Evolutionary conservation across 2,888 invertebrate species (phyloP).

Genomic region (Chorisops tibialis): DNA sequence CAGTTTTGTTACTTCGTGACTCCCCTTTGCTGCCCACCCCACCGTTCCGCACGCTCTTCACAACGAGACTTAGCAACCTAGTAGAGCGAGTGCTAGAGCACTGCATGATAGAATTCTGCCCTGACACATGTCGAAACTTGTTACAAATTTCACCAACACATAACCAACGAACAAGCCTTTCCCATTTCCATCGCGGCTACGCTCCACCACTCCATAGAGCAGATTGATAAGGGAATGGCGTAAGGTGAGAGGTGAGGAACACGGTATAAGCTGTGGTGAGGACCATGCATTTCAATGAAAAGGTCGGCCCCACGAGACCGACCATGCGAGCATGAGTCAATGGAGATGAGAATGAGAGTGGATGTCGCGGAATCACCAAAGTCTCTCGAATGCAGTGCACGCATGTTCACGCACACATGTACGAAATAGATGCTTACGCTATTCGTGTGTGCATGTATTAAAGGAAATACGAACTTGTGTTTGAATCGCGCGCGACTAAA

Average conservation of each 20-base stretch:
- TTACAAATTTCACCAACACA: slow-evolving; percentile 2
- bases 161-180: not conserved
- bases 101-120: not conserved
- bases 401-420: slow-evolving; percentile 7
- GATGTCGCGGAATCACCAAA: not conserved
- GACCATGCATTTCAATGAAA: slow-evolving; percentile 15
- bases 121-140: slow-evolving; percentile 17
- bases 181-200: not conserved
- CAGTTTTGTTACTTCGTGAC: too few relatives aligned
- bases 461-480: too few relatives aligned
- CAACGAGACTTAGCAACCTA: not conserved
- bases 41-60: too few relatives aligned
- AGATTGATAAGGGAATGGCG: not conserved
- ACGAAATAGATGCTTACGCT: not conserved
- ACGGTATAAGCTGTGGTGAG: too few relatives aligned
- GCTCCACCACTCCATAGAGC: not conserved
- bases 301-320: not conserved
- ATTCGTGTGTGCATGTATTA: not conserved
- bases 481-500: slow-evolving; percentile 12
- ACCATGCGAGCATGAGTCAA: slow-evolving; percentile 4
- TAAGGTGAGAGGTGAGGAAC: too few relatives aligned
- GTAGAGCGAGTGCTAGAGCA: not conserved
- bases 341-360: not conserved
- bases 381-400: slow-evolving; percentile 2
- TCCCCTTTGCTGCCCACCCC: too few relatives aligned